These are phyloP conservation scores for Oncorhynchus tshawytscha DNA, from an alignment of 2,113 vertebrate genomes.

Conservation along the genomic window DNA sequence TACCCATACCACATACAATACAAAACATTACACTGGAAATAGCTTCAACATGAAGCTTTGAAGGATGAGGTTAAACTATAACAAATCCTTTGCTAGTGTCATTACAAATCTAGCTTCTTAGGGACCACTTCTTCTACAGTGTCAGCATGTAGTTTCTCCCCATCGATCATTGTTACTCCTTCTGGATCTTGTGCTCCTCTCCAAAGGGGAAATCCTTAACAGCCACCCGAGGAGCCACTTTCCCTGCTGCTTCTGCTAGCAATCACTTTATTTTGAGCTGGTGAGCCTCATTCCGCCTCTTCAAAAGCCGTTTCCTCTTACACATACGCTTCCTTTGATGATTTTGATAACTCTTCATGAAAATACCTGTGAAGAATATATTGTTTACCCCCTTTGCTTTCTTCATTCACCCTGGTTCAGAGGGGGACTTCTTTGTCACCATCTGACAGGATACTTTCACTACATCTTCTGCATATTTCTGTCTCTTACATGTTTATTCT, in stretches of 20 bases:
- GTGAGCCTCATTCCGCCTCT: too few relatives aligned
- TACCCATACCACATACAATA: too few relatives aligned
- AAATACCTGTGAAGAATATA: too few relatives aligned
- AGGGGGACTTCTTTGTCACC: too few relatives aligned
- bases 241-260: not conserved
- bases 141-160: not conserved
- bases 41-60: not conserved
- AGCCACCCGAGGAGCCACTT: not conserved
- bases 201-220: not conserved
- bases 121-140: not conserved
- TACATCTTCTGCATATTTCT: too few relatives aligned
- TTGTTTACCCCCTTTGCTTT: too few relatives aligned
- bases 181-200: not conserved
- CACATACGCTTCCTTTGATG: too few relatives aligned
- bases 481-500: too few relatives aligned
- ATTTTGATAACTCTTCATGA: too few relatives aligned
- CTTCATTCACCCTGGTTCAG: too few relatives aligned
- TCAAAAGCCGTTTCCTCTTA: too few relatives aligned
- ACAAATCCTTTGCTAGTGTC: not conserved
- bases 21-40: not conserved
- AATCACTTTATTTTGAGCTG: not conserved
- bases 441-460: too few relatives aligned
- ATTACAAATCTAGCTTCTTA: slow-evolving; percentile 36
- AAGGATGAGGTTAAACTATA: not conserved
- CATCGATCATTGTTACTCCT: not conserved